These are phyloP conservation scores for Megaptera novaeangliae DNA, from an alignment of 2,113 vertebrate species.

Conservation along the genomic window DNA sequence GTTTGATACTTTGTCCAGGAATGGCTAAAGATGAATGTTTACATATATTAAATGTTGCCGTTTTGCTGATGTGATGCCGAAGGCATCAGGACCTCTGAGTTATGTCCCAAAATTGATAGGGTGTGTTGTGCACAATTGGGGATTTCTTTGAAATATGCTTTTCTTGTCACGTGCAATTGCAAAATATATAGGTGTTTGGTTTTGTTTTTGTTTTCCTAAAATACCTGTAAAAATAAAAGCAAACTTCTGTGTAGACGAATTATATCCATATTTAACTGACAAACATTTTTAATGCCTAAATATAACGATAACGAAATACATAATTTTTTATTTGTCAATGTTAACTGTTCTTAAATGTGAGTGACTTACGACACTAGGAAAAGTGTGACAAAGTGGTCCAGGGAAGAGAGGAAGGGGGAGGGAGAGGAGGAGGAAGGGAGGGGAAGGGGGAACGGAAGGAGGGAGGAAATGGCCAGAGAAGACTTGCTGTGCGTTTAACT, in stretches of 20 bases:
- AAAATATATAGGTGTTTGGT: not conserved
- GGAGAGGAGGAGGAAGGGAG: not conserved
- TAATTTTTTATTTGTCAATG: not conserved
- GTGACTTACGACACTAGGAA: not conserved
- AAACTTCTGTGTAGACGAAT: not conserved
- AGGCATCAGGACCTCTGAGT: not conserved
- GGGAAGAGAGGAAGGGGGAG: not conserved
- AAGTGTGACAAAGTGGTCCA: not conserved
- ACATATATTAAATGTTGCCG: not conserved
- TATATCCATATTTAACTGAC: not conserved
- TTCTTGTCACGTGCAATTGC: not conserved
- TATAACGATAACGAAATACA: not conserved
- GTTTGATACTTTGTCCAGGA: not conserved
- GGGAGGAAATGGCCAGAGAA: not conserved
- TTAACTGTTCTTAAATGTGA: not conserved
- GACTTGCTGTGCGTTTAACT: not conserved
- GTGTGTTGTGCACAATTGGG: accelerated
- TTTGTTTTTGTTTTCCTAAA: not conserved
- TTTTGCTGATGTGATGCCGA: not conserved
- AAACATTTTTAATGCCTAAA: not conserved
- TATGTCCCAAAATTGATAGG: not conserved
- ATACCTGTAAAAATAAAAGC: not conserved
- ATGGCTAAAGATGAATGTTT: not conserved
- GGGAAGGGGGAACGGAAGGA: too few relatives aligned
- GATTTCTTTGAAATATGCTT: not conserved